Base-by-base conservation (phyloP, 1,140 invertebrate genomes). In the Drosophila sp. region DNA sequence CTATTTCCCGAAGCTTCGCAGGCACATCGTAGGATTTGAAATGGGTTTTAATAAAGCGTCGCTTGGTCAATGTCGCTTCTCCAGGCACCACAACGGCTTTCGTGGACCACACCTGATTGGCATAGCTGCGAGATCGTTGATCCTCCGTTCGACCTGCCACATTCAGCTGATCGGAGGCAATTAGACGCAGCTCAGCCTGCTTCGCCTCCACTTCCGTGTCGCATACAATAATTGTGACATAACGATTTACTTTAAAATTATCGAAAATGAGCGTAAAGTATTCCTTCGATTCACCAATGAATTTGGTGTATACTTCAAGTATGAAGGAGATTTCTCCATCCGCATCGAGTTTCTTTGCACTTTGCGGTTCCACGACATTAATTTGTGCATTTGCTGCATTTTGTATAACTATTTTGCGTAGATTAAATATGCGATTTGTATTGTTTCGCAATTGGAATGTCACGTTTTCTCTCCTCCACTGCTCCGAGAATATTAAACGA, bases 221-320 rank as follows among this genome's bases (percentile, higher is more conserved):
- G 5, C 62, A 67, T 1, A 83, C 76, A 1, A 89, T 38, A 7
- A 89, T 21, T 0, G 58, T 67, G 0, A 89, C 34, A 0, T 0
- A 8, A 2, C 65, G 72, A 0, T 36, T 70, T 0, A 91, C 16
- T 9, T 76, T 80, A 94, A 95, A 62, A 77, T 72, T 70, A 92
- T 92, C 82, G 94, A 96, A 74, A 77, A 84, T 57, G 94, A 94
- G 29, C 0, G 94, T 78, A 43, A 94, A 92, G 5, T 94, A 67
- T 91, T 96, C 95, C 27, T 93, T 92, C 0, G 93, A 93, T 25
- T 78, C 81, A 3, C 96, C 95, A 50, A 94, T 78, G 53, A 93
- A 93, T 90, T 92, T 93, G 0, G 93, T 93, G 29, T 82, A 14
- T 0, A 80, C 57, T 32, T 87, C 54, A n/a, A 91, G 51, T 0